Base-by-base conservation (phyloP, 1,140 invertebrate species). In the Sarcophaga bullata region DNA sequence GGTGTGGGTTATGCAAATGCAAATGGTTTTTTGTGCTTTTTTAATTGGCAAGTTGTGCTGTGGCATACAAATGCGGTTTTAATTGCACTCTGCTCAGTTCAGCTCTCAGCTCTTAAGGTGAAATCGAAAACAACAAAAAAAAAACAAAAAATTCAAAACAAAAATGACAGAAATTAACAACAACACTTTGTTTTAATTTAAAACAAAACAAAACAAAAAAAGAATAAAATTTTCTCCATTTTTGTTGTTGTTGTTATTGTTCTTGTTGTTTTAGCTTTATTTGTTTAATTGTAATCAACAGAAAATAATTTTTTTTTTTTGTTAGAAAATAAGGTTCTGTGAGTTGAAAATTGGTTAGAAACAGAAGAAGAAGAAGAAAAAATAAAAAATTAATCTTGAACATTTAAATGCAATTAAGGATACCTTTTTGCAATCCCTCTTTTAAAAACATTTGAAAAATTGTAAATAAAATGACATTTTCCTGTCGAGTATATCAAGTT, bases 21-120 rank as follows among this genome's bases (percentile, higher is more conserved):
- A 68, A 68, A 68, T 68, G 62, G 62, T 68, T 68, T 37, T n/a
- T 68, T 68, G 62, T 68, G 62, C 62, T 68, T 68, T 68, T 68
- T 68, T 68, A 68, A 68, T 68, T 68, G 62, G 62, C 62, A 68
- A 68, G 62, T 68, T 68, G 62, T 68, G 62, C 62, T 68, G 62
- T 68, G 62, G 62, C 62, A 68, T 68, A 68, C 62, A 68, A 68
- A 68, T 68, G 62, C 62, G 62, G 62, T 68, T 68, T 68, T 68
- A 68, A 68, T 68, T 68, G 62, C 62, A 68, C 17, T 68, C 25
- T 37, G 25, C 25, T 37, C 25, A 37, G 25, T 37, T 37, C 25
- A 37, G n/a, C 25, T 37, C n/a, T 37, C 25, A 19, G 19, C 17
- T 19, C 62, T 68, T 68, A 68, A 68, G 54, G 62, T 68, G 17